Percentiles rank a stretch among this genome's conserved stretches.
Evolutionary conservation across 2,797 vertebrate species (phyloP).

Genomic region (Hephaestus fuliginosus): DNA sequence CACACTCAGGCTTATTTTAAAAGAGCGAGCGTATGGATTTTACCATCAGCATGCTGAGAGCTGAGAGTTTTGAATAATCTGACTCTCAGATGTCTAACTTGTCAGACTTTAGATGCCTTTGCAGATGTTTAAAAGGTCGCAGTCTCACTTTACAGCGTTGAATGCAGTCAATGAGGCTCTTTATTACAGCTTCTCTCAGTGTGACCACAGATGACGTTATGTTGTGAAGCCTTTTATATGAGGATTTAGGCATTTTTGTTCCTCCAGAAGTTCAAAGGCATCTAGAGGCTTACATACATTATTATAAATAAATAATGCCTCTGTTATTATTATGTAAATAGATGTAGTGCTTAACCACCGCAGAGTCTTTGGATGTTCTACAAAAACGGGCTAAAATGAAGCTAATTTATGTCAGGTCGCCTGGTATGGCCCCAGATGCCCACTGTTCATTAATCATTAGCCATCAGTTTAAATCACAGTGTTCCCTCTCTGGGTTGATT

Average conservation of each 20-base stretch:
- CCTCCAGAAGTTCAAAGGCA: background rate
- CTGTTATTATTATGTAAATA: conserved; percentile 8
- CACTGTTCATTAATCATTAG: conserved; percentile 78
- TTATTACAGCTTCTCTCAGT: background rate
- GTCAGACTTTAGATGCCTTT: background rate
- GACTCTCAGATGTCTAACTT: background rate
- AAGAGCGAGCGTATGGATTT: conserved; percentile 15
- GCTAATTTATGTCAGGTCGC: conserved; percentile 44
- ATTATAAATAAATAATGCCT: background rate
- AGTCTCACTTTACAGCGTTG: background rate
- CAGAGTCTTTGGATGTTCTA: background rate
- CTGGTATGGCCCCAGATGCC: conserved; percentile 43
- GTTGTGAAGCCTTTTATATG: background rate
- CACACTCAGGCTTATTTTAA: conserved; percentile 1
- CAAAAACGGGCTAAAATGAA: background rate
- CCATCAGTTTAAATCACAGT: conserved; percentile 65
- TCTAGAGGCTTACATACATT: background rate
- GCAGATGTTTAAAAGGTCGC: background rate
- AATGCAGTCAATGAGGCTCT: background rate
- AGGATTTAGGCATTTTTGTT: background rate
- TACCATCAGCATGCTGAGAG: background rate
- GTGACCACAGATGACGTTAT: background rate
- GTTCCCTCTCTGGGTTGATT: conserved; percentile 65
- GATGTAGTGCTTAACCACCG: background rate
- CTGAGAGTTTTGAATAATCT: background rate